Evolutionary conservation across 2,888 invertebrate genomes (phyloP), one percentile per base, ranked within the genome.

Genomic region (Crossocerus cetratus): DNA sequence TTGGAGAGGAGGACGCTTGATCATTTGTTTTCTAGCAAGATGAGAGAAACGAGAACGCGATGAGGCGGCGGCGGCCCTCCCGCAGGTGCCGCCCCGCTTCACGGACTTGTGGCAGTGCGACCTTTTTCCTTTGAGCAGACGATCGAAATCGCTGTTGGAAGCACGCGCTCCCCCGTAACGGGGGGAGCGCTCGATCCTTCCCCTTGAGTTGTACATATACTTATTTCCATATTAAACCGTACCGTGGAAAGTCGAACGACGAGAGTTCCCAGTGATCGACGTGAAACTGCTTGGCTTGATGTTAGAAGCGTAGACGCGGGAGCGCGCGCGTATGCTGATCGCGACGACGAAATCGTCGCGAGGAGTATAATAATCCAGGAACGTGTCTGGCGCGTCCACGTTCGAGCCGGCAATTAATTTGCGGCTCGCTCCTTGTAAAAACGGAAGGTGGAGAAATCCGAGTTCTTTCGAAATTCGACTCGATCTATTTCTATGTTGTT

Each of bases 151-250:
- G 54, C 16, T 45, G 42, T 32, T 53, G 32, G 16, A 53, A 21
- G 16, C 49, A 16, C 49, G 49, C 49, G 16, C 14, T 49, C n/a
- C 49, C 49, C 16, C 49, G n/a, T n/a, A n/a, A n/a, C 32, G 1
- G 32, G 32, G 23, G 49, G 21, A 56, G 59, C 45, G 56, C 54
- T 32, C 32, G 60, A 59, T 62, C 60, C 59, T 57, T 72, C 64
- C 61, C 65, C 65, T 59, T 74, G 59, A 57, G 80, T 77, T 79
- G 74, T 77, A 77, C 65, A 71, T 72, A 72, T 60, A 61, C 59
- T 74, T 74, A 42, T 57, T 58, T 53, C 53, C 45, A 20, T 23
- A 42, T 58, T 72, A 55, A 18, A 49, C 61, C 65, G 61, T 65
- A 54, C 49, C 49, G 49, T 49, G 22, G 43, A 43, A 23, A 64